Conservation (phyloP, 2,797 vertebrate genomes). For the Phalanger gymnotis region DNA sequence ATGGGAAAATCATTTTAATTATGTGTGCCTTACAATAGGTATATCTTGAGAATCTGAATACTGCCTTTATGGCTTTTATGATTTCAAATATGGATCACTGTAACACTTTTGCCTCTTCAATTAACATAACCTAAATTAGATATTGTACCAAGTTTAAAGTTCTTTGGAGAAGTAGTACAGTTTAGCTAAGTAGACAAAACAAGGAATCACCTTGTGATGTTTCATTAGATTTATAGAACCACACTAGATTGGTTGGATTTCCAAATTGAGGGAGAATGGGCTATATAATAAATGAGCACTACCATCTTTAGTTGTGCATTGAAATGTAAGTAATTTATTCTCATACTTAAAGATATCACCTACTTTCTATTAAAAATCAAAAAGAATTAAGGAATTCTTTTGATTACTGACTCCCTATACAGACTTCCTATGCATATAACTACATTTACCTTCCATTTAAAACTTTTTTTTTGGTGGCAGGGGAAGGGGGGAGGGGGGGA, state of each 20-base stretch:
- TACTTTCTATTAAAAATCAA: neutral
- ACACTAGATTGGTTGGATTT: conserved; percentile 38
- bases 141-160: neutral
- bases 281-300: neutral
- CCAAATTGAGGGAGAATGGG: conserved; percentile 19
- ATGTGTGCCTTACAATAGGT: neutral
- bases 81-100: neutral
- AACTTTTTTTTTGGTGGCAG: no score
- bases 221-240: conserved; percentile 36
- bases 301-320: conserved; percentile 35
- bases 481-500: no score
- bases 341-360: conserved; percentile 22
- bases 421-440: neutral
- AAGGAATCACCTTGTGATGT: conserved; percentile 35
- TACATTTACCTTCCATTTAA: neutral
- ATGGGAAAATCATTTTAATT: neutral
- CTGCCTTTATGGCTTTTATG: neutral
- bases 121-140: no score
- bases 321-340: conserved; percentile 45
- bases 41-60: neutral
- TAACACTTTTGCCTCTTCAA: no score
- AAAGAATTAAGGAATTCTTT: conserved; percentile 39
- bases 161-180: conserved; percentile 4
- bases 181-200: conserved; percentile 15
- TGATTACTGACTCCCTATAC: neutral